Evolutionary conservation across 1,140 invertebrate genomes (phyloP), one percentile per base, ranked within the genome.

Genomic region (Hydropsyche tenuis): DNA sequence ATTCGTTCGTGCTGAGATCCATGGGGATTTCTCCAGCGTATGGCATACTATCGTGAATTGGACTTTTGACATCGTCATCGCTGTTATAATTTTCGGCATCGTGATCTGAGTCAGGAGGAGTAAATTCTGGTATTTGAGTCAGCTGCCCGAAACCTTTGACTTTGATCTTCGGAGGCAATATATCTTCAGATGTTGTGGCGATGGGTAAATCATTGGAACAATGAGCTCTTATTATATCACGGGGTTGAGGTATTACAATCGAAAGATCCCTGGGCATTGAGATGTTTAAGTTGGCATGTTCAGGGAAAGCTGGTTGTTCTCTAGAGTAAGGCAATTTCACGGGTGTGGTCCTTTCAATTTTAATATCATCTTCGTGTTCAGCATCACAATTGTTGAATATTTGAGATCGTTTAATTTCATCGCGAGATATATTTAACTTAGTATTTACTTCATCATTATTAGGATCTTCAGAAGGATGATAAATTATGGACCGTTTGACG

Each of bases 401-500:
- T 2, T 84, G 77, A 0, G 84, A 82, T 73, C 85, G 79, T 73
- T 86, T 86, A 0, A 84, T 82, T 74, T 88, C 86, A 62, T 87
- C 86, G n/a, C 85, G 75, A 16, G 82, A 81, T 16, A 81, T 77
- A 9, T 83, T 80, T 0, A 85, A 80, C 77, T 86, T 88, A 0
- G 85, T 82, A 63, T 87, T 89, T 0, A 89, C 85, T 73, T 90
- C 89, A 23, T 91, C 91, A 72, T 93, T 92, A 16, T 90, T 90
- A 1, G 91, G 89, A 73, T 95, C 92, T 84, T 94, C 93, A 0
- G 89, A 92, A 0, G 93, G 92, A 83, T 95, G 93, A 78, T 95
- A 94, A 53, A 94, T 93, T 63, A 96, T 92, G 1, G 91, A 90
- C 46, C 89, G 90, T 80, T 96, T 95, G 0, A 97, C 90, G 75